Evolutionary conservation across 2,797 vertebrate genomes (phyloP).

Genomic region (Pogonophryne albipinna): DNA sequence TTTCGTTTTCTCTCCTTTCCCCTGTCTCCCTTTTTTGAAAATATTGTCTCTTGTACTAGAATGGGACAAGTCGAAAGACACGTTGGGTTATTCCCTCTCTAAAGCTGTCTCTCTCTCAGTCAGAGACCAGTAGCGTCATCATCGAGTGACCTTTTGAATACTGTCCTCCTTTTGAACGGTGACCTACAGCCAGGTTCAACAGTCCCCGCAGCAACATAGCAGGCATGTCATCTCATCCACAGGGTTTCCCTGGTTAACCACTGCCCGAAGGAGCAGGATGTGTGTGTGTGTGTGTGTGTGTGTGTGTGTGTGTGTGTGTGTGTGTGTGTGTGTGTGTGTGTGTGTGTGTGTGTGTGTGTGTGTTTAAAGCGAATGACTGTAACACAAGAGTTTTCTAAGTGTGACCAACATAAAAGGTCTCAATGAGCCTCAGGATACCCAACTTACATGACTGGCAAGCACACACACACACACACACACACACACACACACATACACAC

Average conservation of each 20-base stretch:
- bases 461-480: conserved; percentile 14
- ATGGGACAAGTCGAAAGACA: conserved; percentile 1
- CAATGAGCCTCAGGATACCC: conserved; percentile 59
- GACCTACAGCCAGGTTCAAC: conserved; percentile 68
- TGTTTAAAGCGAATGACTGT: conserved; percentile 29
- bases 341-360: conserved; percentile 4
- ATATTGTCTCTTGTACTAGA: conserved; percentile 5
- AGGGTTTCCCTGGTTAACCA: conserved; percentile 64
- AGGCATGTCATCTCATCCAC: conserved; percentile 59
- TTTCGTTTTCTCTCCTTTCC: not conserved
- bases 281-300: conserved; percentile 28
- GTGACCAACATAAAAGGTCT: conserved; percentile 74
- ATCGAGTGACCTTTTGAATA: conserved; percentile 63
- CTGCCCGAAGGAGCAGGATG: conserved; percentile 50
- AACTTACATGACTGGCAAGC: conserved; percentile 34
- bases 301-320: not conserved
- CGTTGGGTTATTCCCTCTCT: conserved; percentile 15
- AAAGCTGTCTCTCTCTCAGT: conserved; percentile 14
- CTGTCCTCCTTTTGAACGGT: conserved; percentile 58
- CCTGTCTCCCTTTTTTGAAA: conserved; percentile 9
- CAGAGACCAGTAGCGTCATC: conserved; percentile 2
- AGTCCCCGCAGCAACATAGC: conserved; percentile 58
- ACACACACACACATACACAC: conserved; percentile 30
- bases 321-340: conserved; percentile 15
- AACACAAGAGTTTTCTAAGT: conserved; percentile 54